phyloP scores from a whole-genome alignment of 2,888 invertebrate genomes.

The Geotrupes spiniger region DNA sequence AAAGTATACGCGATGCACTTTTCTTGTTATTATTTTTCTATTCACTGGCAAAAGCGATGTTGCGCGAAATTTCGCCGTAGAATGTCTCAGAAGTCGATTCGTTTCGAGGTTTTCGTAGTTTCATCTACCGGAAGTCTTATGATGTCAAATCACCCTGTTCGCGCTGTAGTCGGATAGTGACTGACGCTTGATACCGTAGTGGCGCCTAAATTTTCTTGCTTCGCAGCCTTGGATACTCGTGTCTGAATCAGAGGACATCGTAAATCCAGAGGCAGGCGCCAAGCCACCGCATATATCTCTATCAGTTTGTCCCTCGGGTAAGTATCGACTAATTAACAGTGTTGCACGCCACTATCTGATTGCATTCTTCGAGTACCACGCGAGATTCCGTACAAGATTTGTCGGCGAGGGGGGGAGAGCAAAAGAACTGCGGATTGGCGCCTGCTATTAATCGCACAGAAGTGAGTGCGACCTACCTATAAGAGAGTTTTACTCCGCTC shows the following conservation, averaged over 20 bases:
- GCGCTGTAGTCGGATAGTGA: conserved; percentile 28
- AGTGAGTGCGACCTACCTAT: conserved; percentile 10
- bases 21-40: not conserved
- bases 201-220: conserved; percentile 41
- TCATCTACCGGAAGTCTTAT: conserved; percentile 7
- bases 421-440: conserved; percentile 31
- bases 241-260: conserved; percentile 30
- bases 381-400: conserved; percentile 30
- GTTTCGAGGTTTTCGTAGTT: not conserved
- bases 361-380: conserved; percentile 33
- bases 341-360: conserved; percentile 33
- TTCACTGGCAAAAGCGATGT: conserved; percentile 5
- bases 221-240: conserved; percentile 30
- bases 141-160: conserved; percentile 32
- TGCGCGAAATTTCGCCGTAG: conserved; percentile 1
- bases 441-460: conserved; percentile 23
- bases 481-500: conserved; percentile 2
- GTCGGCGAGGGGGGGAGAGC: conserved; percentile 28
- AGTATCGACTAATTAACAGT: conserved; percentile 30
- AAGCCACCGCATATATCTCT: conserved; percentile 28
- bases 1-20: not conserved
- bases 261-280: conserved; percentile 37
- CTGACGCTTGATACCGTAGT: conserved; percentile 32
- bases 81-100: not conserved
- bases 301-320: conserved; percentile 26